Conservation (phyloP, 2,888 invertebrate species). For the Idaea dimidiata region DNA sequence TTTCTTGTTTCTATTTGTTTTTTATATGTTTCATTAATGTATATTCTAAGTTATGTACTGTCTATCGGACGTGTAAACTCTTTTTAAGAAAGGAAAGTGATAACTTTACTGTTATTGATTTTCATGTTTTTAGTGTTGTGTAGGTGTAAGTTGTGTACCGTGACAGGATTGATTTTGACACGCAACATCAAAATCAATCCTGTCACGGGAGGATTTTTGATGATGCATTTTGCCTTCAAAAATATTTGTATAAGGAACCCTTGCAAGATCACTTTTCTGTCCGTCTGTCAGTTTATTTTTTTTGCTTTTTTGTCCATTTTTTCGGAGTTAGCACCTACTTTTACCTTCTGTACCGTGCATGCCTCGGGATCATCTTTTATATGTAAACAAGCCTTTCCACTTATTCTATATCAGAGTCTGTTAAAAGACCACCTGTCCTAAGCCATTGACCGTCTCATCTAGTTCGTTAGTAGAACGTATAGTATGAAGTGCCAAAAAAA, state of each 20-base stretch:
- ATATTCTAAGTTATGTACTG: too few relatives aligned
- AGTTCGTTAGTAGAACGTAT: conserved; percentile 24
- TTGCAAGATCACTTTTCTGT: too few relatives aligned
- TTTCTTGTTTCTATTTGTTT: too few relatives aligned
- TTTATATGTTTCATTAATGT: too few relatives aligned
- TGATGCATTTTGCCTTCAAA: too few relatives aligned
- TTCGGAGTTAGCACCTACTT: neutral
- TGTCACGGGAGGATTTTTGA: too few relatives aligned
- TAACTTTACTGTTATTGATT: neutral
- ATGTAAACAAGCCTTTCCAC: conserved; percentile 34
- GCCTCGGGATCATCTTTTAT: neutral
- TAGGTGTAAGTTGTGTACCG: too few relatives aligned
- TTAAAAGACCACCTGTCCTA: conserved; percentile 56
- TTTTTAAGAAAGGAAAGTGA: neutral
- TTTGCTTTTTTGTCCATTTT: neutral
- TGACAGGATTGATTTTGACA: too few relatives aligned
- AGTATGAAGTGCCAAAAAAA: neutral
- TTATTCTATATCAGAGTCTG: conserved; percentile 30
- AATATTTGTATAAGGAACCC: too few relatives aligned
- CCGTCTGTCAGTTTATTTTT: too few relatives aligned
- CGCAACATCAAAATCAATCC: too few relatives aligned
- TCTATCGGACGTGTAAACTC: too few relatives aligned
- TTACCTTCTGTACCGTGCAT: neutral
- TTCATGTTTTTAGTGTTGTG: neutral
- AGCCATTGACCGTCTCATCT: conserved; percentile 59